Evolutionary conservation across 2,888 invertebrate genomes (phyloP), one percentile per base, ranked within the genome.

Genomic region (Gymnocheta viridis): DNA sequence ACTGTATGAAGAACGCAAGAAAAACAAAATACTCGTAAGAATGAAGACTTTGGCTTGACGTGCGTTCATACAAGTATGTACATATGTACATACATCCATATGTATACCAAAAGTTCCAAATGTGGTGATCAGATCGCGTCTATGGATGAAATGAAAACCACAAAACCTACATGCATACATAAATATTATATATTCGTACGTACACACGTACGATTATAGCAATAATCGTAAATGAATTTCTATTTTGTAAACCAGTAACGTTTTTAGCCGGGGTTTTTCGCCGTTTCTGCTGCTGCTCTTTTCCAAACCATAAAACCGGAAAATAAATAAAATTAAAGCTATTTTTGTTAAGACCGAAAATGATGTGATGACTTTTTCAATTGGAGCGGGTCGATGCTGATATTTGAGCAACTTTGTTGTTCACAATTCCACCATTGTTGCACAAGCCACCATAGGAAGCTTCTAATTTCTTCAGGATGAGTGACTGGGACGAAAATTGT

Each of bases 321-420:
- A 82, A 79, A 82, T 72, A n/a, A n/a, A n/a, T n/a, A n/a, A n/a
- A n/a, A 83, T 77, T 32, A 17, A 29, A 73, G 22, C 70, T 82
- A 69, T 69, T 69, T 74, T 60, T 17, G 64, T 69, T 77, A 22
- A 66, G 64, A 51, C n/a, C 29, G 14, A 64, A 70, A 44, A 64
- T 35, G 64, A 60, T 44, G 9, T 4, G 19, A 47, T 19, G 47
- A 7, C 9, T 47, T 2, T 47, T 47, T 2, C 17, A 17, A 2
- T 19, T 47, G n/a, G 47, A 2, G 7, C 47, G 17, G 47, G 7
- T 47, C 47, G 7, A 2, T 47, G 7, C 19, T 47, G 47, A 17
- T 6, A 19, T 17, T n/a, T 19, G 9, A n/a, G n/a, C n/a, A n/a
- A n/a, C n/a, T 32, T 32, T 32, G 7, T 32, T 32, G 9, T 32